Percentiles rank a stretch among this genome's conserved stretches.
phyloP scores from a whole-genome alignment of 2,888 invertebrate species.

The Epinotia bilunana region DNA sequence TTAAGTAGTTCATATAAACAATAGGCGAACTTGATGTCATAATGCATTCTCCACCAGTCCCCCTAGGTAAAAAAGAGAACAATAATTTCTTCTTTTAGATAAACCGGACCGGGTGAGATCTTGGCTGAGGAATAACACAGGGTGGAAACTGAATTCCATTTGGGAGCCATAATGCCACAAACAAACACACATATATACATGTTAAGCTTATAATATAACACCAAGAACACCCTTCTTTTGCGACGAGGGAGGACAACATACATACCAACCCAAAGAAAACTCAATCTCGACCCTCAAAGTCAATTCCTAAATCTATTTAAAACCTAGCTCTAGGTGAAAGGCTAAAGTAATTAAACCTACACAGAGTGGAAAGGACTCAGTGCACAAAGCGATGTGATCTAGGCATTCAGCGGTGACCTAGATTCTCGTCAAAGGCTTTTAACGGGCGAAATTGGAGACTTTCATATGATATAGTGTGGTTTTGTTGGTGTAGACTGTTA shows the following conservation, averaged over 20 bases:
- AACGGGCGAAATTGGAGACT: slow-evolving; percentile 5
- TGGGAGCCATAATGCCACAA: too few relatives aligned
- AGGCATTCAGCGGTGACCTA: slow-evolving; percentile 22
- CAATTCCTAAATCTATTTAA: not conserved
- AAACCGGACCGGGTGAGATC: too few relatives aligned
- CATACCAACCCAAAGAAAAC: not conserved
- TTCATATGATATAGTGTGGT: slow-evolving; percentile 11
- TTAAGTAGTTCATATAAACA: too few relatives aligned
- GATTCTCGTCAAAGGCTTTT: slow-evolving; percentile 27
- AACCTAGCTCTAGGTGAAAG: not conserved
- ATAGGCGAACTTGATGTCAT: too few relatives aligned
- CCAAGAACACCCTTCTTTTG: too few relatives aligned
- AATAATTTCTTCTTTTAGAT: too few relatives aligned
- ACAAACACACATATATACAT: too few relatives aligned
- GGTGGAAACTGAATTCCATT: too few relatives aligned
- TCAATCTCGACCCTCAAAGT: not conserved
- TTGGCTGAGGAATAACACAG: too few relatives aligned
- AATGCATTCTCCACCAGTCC: too few relatives aligned
- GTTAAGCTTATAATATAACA: too few relatives aligned
- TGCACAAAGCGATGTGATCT: slow-evolving; percentile 19
- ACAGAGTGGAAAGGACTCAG: slow-evolving; percentile 9
- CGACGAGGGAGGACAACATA: not conserved
- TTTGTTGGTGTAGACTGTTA: not conserved
- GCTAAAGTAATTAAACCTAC: slow-evolving; percentile 23
- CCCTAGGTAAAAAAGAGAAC: too few relatives aligned